phyloP scores from a whole-genome alignment of 2,888 invertebrate species.

The Dione vanillae region DNA sequence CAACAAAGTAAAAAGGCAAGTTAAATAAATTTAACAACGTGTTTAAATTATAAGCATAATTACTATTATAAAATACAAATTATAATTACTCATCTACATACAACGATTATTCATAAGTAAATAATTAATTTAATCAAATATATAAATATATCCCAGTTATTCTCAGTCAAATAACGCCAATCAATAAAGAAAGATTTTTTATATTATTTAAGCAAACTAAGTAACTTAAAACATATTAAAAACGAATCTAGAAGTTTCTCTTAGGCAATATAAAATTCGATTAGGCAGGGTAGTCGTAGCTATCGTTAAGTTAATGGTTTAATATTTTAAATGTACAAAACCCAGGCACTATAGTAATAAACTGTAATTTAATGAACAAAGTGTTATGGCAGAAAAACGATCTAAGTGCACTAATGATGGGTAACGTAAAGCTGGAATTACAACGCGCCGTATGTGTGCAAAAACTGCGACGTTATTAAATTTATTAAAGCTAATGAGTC shows the following conservation, averaged over 20 bases:
- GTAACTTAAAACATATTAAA: not conserved
- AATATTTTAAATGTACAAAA: conserved; percentile 17
- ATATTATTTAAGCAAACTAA: too few species aligned
- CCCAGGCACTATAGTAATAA: conserved; percentile 9
- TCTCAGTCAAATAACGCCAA: too few species aligned
- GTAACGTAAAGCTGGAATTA: conserved; percentile 22
- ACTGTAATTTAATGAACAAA: conserved; percentile 22
- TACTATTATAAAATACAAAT: too few species aligned
- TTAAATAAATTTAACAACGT: too few species aligned
- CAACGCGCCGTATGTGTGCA: conserved; percentile 9
- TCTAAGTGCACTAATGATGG: conserved; percentile 1
- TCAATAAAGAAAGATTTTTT: too few species aligned
- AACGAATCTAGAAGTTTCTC: not conserved
- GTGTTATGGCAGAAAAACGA: conserved; percentile 15
- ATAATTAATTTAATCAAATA: too few species aligned
- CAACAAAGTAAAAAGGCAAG: too few species aligned
- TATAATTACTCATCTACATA: too few species aligned
- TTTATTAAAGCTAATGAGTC: conserved; percentile 7
- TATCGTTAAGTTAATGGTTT: conserved; percentile 19
- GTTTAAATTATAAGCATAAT: too few species aligned
- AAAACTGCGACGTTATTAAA: conserved; percentile 18
- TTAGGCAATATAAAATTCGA: not conserved
- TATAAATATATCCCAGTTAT: too few species aligned
- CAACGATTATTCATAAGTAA: too few species aligned
- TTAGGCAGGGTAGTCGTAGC: conserved; percentile 13